Percentiles rank a stretch among this genome's conserved stretches.
Conservation (phyloP, 37 sponge, comb jelly and placozoan species). For the Corticium candelabrum region DNA sequence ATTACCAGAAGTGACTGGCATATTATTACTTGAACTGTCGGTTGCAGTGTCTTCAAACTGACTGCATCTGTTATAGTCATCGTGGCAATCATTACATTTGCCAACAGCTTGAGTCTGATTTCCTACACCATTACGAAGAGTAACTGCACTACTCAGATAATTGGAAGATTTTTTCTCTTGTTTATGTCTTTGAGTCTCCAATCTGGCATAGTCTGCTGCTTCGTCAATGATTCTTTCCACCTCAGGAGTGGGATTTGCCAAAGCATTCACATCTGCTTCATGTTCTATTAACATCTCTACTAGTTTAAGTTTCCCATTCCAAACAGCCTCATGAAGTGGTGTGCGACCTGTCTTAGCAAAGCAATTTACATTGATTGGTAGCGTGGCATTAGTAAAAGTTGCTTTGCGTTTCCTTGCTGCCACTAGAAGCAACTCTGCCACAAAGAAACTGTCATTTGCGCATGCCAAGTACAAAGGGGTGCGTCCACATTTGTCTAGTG, state of each 20-base stretch:
- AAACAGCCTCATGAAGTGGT: neutral
- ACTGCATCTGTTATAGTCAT: too few species aligned
- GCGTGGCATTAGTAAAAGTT: neutral
- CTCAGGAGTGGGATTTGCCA: neutral
- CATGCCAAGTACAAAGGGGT: neutral
- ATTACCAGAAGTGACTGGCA: too few species aligned
- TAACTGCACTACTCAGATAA: neutral
- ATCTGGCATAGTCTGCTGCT: neutral
- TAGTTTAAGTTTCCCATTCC: neutral
- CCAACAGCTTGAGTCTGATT: neutral
- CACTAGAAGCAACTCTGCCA: neutral
- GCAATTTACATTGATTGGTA: too few species aligned
- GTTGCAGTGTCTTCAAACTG: neutral
- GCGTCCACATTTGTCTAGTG: neutral
- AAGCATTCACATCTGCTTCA: neutral
- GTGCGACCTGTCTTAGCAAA: neutral
- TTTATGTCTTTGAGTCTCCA: neutral
- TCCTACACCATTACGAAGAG: neutral
- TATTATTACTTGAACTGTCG: neutral
- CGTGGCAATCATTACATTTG: too few species aligned
- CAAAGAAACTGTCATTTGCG: neutral
- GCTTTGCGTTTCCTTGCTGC: neutral
- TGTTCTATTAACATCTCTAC: neutral
- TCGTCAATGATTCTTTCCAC: neutral
- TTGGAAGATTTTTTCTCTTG: neutral